These are phyloP conservation scores for Apteryx owenii DNA, from an alignment of 2,113 vertebrate species.

Conservation along the genomic window DNA sequence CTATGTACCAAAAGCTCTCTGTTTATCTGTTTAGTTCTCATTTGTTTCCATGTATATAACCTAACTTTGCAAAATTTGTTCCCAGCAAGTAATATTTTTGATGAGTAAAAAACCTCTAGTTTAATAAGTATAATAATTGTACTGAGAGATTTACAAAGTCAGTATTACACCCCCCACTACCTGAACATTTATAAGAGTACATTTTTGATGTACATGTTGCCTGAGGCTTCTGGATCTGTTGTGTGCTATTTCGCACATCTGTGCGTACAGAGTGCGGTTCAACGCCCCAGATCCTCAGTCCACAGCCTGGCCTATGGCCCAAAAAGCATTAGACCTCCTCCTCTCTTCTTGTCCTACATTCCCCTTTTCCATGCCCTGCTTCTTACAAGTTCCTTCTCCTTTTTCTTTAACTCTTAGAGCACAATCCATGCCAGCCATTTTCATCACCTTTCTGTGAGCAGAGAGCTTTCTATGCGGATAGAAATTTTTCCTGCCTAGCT, in stretches of 20 bases:
- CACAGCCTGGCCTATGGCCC: background rate
- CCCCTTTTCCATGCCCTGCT: background rate
- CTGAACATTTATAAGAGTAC: background rate
- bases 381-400: background rate
- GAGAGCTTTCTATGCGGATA: background rate
- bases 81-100: background rate
- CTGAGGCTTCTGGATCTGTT: background rate
- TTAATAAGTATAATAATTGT: background rate
- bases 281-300: background rate
- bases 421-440: fast-evolving
- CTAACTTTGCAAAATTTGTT: background rate
- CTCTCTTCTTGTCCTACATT: background rate
- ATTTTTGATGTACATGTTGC: background rate
- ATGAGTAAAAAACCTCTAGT: background rate
- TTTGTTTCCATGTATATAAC: background rate
- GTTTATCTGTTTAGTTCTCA: background rate
- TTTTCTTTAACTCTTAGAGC: background rate
- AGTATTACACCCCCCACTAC: background rate
- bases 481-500: background rate
- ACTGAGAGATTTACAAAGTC: background rate
- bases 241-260: background rate
- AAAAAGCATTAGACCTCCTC: background rate
- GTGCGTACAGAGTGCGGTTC: background rate
- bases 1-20: background rate
- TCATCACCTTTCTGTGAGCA: background rate